A percentile compares a stretch with the other conserved stretches of the same genome.
Evolutionary conservation across 2,888 invertebrate species (phyloP).

Genomic region (Nomada fucata): DNA sequence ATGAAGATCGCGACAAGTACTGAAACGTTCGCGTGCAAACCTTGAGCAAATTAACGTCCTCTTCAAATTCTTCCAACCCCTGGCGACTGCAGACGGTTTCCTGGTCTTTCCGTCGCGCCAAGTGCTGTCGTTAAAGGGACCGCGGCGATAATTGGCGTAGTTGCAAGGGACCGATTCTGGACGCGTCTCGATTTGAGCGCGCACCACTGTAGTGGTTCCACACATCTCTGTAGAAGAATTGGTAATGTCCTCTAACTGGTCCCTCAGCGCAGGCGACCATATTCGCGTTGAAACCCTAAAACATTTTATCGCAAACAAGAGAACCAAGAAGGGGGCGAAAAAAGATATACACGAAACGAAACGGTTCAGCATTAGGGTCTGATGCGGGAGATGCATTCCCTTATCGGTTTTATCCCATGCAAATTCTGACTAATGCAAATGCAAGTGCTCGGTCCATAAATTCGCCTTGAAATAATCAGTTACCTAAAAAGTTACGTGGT

Average conservation of each 20-base stretch:
- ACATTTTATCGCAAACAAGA: neutral
- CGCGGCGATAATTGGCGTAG: neutral
- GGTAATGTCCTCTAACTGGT: conserved; percentile 12
- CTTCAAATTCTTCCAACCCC: conserved; percentile 19
- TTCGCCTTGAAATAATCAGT: too few species aligned
- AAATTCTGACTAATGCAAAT: too few species aligned
- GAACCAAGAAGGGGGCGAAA: too few species aligned
- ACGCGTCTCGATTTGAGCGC: conserved; percentile 29
- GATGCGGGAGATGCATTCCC: too few species aligned
- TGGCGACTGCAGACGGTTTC: neutral
- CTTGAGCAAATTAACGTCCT: conserved; percentile 25
- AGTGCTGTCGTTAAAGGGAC: neutral
- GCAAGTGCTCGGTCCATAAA: too few species aligned
- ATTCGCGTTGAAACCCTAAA: conserved; percentile 19
- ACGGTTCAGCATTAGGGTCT: too few species aligned
- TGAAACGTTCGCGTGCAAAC: neutral
- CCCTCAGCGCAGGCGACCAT: conserved; percentile 28
- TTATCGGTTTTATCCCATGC: too few species aligned
- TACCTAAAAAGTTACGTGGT: neutral
- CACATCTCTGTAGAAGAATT: conserved; percentile 16
- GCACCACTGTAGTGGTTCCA: conserved; percentile 4
- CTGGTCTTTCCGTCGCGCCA: neutral
- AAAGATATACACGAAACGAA: too few species aligned
- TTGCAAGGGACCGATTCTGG: neutral
- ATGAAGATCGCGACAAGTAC: too few species aligned